Evolutionary conservation across 2,888 invertebrate species (phyloP), one percentile per base, ranked within the genome.

Genomic region (Heterodera filipjevi): DNA sequence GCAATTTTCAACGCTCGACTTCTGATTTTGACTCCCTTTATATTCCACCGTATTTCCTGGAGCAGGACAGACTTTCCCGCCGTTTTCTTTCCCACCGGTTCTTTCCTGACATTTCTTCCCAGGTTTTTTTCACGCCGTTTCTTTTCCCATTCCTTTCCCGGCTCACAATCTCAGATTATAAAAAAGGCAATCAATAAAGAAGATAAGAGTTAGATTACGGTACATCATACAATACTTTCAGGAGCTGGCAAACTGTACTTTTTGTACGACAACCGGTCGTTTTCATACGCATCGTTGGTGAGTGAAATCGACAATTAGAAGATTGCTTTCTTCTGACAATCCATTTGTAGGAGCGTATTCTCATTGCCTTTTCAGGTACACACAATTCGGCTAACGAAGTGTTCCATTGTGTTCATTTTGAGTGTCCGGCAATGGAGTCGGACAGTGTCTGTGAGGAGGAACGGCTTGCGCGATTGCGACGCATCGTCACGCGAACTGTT

Each of bases 321-420:
- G n/a, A n/a, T n/a, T n/a, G n/a, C 44, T 12, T 70, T 70, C 33
- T 70, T 14, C 6, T 16, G n/a, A 8, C 3, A 12, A 6, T 6
- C 49, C 44, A 30, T n/a, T n/a, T n/a, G n/a, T n/a, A n/a, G n/a
- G n/a, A n/a, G n/a, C n/a, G n/a, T n/a, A n/a, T n/a, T n/a, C n/a
- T n/a, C n/a, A n/a, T n/a, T n/a, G n/a, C n/a, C n/a, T 64, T 3
- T 76, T 33, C 64, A 81, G 99, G 99, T 81, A 97, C 96, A 0
- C 93, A 94, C 87, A 99, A 99, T 90, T 95, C 98, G 22, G 97
- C 86, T 33, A 88, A 88, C 81, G 88, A 88, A 81, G 88, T 87
- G 78, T 98, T 98, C 90, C 97, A 98, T 90, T 94, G 96, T 90
- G 98, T 98, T 77, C 98, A 98, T 91, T 93, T 98, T 90, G 98